Base-by-base conservation (phyloP, 2,888 invertebrate genomes). In the Dicranocentrus wangi region DNA sequence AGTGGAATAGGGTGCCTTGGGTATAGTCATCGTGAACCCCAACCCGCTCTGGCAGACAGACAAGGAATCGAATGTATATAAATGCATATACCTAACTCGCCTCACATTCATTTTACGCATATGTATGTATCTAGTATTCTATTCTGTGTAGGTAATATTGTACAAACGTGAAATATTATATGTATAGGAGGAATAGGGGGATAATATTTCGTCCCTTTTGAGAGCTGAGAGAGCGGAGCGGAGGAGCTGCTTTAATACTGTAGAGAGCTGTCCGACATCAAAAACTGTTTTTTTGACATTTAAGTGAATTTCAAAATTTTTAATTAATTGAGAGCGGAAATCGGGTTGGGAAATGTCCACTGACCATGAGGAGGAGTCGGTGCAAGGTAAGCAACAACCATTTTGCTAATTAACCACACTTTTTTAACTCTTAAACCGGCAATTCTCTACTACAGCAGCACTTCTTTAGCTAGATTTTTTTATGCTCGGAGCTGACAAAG, bases 301-400 rank as follows among this genome's bases (percentile, higher is more conserved):
- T 79, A 21, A 65, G 70, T 19, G 17, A 55, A 43, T 72, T 43
- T 43, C 47, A 13, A 5, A 27, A 13, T 8, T 69, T 69, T 51
- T 51, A 28, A 69, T 32, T 19, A 58, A 28, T 58, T 13, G 43
- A 39, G 1, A 19, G 5, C 19, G 19, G 2, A 63, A 43, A 68
- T 25, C 28, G 10, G 0, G 25, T 32, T 23, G 23, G 32, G 42
- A 63, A 65, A 65, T 65, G 79, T 68, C 68, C 58, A 32, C 63
- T 1, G 82, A 71, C 13, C 39, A 55, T 17, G 82, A 84, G 58
- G 81, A 81, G 43, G 82, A 83, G 53, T 82, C 81, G 25, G 81
- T 84, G 17, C 84, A 71, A 79, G 84, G 84, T 84, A 68, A 81
- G 71, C 7, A 0, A 15, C 2, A 25, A 25, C 39, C 65, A n/a